A percentile compares a stretch with the other conserved stretches of the same genome.
phyloP scores from a whole-genome alignment of 2,888 invertebrate species.

The Tetropium fuscum region DNA sequence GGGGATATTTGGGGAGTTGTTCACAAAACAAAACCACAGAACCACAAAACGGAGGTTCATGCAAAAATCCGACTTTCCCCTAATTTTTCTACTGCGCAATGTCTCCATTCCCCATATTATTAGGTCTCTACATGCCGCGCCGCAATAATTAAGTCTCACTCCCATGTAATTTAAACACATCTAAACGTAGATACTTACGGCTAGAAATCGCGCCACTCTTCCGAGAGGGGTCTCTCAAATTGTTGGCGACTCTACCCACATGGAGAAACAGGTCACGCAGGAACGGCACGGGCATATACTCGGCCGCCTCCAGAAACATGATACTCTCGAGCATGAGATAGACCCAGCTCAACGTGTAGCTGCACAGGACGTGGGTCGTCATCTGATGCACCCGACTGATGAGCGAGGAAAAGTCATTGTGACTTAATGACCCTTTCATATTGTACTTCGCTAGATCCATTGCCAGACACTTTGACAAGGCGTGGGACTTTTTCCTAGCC shows the following conservation, averaged over 20 bases:
- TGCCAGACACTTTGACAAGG: background rate
- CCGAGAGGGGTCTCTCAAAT: background rate
- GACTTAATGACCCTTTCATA: background rate
- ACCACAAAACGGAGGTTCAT: too few relatives aligned
- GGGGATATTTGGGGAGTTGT: too few relatives aligned
- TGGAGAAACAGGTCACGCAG: background rate
- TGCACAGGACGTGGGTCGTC: background rate
- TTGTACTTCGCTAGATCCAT: background rate
- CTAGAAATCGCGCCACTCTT: too few relatives aligned
- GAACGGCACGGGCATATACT: constrained; percentile 3
- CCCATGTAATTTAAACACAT: too few relatives aligned
- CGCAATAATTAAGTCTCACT: too few relatives aligned
- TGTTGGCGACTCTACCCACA: background rate
- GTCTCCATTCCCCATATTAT: too few relatives aligned
- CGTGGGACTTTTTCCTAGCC: background rate
- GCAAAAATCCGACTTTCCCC: too few relatives aligned
- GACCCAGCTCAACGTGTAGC: background rate
- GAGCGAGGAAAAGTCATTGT: too few relatives aligned
- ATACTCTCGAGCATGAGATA: constrained; percentile 10
- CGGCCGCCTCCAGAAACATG: background rate
- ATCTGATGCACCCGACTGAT: background rate
- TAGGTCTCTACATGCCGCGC: too few relatives aligned
- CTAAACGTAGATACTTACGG: too few relatives aligned
- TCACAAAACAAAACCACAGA: too few relatives aligned
- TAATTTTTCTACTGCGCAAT: too few relatives aligned